Conservation (phyloP, 2,113 vertebrate species). For the Psephotus haematonotus region DNA sequence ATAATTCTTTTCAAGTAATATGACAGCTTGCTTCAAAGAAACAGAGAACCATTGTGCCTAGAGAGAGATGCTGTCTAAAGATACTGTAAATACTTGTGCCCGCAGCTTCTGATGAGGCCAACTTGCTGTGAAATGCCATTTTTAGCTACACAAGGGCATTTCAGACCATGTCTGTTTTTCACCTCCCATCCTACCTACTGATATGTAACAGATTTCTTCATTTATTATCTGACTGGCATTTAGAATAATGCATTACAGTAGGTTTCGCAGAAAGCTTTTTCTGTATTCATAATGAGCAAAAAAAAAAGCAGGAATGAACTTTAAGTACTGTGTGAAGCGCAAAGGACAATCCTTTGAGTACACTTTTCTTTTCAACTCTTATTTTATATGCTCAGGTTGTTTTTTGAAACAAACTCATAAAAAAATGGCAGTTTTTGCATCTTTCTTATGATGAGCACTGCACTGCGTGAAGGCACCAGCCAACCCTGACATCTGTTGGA, state of each 20-base stretch:
- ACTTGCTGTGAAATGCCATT: not conserved
- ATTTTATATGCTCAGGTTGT: not conserved
- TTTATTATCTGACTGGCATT: not conserved
- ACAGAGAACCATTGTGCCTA: not conserved
- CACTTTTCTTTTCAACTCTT: not conserved
- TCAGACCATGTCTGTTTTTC: not conserved
- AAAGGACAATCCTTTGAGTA: not conserved
- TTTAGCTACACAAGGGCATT: not conserved
- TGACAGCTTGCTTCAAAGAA: constrained; percentile 2
- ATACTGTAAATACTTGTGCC: not conserved
- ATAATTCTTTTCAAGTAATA: constrained; percentile 17
- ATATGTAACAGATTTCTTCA: not conserved
- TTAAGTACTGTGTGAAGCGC: not conserved
- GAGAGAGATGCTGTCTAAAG: not conserved
- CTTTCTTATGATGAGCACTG: not conserved
- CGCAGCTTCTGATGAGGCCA: not conserved
- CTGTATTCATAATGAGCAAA: not conserved
- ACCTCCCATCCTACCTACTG: not conserved
- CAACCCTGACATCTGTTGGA: too few species aligned
- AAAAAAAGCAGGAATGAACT: not conserved
- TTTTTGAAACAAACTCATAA: not conserved
- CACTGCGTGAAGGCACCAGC: not conserved
- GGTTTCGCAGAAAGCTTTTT: not conserved
- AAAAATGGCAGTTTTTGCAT: not conserved
- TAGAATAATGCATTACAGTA: not conserved